phyloP scores from a whole-genome alignment of 2,888 invertebrate genomes.

The Cerceris ruficornis region DNA sequence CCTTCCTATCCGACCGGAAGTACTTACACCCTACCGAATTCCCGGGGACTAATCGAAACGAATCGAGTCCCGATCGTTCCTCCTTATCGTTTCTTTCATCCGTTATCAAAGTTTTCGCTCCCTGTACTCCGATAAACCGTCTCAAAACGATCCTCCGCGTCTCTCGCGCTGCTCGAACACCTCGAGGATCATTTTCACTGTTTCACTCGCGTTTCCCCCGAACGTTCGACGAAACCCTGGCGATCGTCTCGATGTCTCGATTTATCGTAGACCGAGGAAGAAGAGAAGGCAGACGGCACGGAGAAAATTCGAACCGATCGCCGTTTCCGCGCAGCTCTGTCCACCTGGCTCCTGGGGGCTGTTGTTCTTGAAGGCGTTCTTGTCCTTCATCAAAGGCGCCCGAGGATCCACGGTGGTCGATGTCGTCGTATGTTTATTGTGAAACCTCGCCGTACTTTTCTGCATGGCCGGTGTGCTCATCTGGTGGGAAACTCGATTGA shows the following conservation, averaged over 20 bases:
- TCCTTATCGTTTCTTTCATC: no score
- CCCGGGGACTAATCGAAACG: not conserved
- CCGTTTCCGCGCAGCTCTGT: constrained; percentile 8
- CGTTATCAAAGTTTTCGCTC: no score
- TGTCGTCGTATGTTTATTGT: constrained; percentile 68
- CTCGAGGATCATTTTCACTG: no score
- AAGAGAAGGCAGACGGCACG: constrained; percentile 56
- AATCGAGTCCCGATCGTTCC: no score
- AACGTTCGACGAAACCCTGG: no score
- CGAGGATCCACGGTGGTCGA: constrained; percentile 74
- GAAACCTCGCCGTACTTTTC: constrained; percentile 73
- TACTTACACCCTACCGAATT: not conserved
- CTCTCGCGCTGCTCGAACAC: no score
- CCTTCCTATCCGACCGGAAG: constrained; percentile 23
- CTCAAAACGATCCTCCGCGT: no score
- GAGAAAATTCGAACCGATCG: no score
- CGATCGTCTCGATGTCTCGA: not conserved
- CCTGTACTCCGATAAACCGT: no score
- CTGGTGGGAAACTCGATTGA: constrained; percentile 70
- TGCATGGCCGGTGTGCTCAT: constrained; percentile 76
- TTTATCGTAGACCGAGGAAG: constrained; percentile 64
- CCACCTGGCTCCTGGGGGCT: constrained; percentile 64
- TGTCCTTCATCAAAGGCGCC: constrained; percentile 72
- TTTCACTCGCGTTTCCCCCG: no score
- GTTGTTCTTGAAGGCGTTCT: constrained; percentile 74